Conservation (phyloP, 2,113 vertebrate species). For the Hippocampus mohnikei region DNA sequence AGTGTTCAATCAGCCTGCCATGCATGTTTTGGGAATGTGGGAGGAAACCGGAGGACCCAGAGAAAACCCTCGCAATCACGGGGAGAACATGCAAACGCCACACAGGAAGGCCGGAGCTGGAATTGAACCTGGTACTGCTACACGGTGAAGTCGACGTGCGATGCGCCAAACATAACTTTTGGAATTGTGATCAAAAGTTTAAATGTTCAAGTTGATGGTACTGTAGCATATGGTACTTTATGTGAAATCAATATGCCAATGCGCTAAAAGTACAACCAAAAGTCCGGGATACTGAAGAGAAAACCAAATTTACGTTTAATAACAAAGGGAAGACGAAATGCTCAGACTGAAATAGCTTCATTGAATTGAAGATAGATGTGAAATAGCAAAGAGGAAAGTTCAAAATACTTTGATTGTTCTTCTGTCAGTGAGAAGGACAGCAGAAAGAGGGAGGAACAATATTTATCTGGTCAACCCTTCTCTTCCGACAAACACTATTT, state of each 20-base stretch:
- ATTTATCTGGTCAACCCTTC: slow-evolving; percentile 70
- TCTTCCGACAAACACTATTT: slow-evolving; percentile 54
- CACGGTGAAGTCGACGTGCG: too few species aligned
- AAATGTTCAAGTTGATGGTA: not conserved
- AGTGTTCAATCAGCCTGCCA: too few species aligned
- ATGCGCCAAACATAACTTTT: not conserved
- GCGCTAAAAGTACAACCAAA: slow-evolving; percentile 47
- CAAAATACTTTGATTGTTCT: slow-evolving; percentile 73
- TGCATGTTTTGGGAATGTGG: too few species aligned
- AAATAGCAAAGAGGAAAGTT: slow-evolving; percentile 66
- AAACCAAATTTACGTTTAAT: slow-evolving; percentile 43
- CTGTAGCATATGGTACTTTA: not conserved
- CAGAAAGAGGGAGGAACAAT: slow-evolving; percentile 56
- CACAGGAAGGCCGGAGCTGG: too few species aligned
- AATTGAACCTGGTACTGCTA: too few species aligned
- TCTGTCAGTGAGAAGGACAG: slow-evolving; percentile 67
- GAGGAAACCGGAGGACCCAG: too few species aligned
- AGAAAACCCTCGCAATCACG: too few species aligned
- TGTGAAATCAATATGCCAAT: slow-evolving; percentile 42
- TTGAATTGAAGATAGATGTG: slow-evolving; percentile 57
- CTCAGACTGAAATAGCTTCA: slow-evolving; percentile 61
- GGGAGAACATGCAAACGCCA: too few species aligned
- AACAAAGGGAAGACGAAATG: slow-evolving; percentile 49
- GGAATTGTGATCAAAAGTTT: not conserved
- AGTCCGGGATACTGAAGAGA: slow-evolving; percentile 31